Evolutionary conservation across 2,888 invertebrate species (phyloP).

Genomic region (Ichneumoninae sp.): DNA sequence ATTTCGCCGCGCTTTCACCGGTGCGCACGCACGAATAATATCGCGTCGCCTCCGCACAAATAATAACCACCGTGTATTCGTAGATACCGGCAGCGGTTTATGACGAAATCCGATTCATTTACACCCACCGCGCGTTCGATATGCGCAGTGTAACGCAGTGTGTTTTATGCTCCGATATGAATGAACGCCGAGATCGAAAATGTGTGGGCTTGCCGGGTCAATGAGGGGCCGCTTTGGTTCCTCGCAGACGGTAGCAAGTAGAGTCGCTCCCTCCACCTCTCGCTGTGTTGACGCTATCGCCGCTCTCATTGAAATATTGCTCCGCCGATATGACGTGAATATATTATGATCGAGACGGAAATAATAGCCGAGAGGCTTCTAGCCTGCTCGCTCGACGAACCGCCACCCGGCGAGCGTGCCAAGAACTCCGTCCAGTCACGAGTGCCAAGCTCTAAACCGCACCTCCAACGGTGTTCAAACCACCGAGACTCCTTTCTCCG

Average conservation of each 20-base stretch:
- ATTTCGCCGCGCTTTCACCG: constrained; percentile 53
- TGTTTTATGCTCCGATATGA: constrained; percentile 72
- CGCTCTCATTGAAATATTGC: constrained; percentile 76
- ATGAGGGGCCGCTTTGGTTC: constrained; percentile 67
- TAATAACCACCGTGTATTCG: constrained; percentile 11
- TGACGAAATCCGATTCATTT: constrained; percentile 78
- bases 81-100: constrained; percentile 62
- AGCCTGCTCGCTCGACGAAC: constrained; percentile 25
- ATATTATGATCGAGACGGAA: constrained; percentile 69
- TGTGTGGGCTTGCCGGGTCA: constrained; percentile 74
- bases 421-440: constrained; percentile 56
- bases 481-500: constrained; percentile 22
- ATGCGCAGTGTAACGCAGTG: constrained; percentile 17
- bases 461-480: constrained; percentile 42
- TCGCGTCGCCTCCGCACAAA: constrained; percentile 38
- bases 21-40: constrained; percentile 33
- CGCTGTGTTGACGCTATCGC: constrained; percentile 74
- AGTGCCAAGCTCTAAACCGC: constrained; percentile 43
- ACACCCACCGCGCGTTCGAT: constrained; percentile 71
- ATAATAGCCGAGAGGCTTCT: constrained; percentile 62
- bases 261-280: constrained; percentile 55
- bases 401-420: not conserved
- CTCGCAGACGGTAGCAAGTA: constrained; percentile 68
- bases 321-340: constrained; percentile 69
- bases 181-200: constrained; percentile 72